These are phyloP conservation scores for Cyphomyrus discorhynchus DNA, from an alignment of 2,113 vertebrate species.

Conservation along the genomic window DNA sequence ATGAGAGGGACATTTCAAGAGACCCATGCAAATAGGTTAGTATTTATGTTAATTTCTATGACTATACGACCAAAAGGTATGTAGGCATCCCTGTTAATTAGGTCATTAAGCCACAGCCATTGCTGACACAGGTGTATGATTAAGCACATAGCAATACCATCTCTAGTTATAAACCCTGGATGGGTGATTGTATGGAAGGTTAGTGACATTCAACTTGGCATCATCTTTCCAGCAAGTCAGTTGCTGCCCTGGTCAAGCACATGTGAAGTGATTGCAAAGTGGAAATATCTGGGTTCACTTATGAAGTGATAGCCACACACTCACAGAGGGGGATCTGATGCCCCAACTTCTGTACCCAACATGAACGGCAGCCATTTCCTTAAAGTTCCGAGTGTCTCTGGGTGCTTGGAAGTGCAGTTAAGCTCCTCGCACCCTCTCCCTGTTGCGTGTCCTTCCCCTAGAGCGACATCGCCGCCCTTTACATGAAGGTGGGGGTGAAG, in stretches of 20 bases:
- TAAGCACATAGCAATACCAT: background rate
- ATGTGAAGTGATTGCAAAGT: background rate
- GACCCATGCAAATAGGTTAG: background rate
- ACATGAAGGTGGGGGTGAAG: constrained; percentile 66
- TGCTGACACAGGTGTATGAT: background rate
- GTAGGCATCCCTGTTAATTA: background rate
- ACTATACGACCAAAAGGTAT: background rate
- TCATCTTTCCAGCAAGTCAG: background rate
- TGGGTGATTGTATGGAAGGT: background rate
- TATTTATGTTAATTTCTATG: background rate
- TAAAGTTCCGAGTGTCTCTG: background rate
- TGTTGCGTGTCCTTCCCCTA: constrained; percentile 29
- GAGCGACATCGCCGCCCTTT: constrained; percentile 67
- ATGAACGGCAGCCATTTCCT: background rate
- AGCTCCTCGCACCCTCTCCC: background rate
- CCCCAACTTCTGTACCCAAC: background rate
- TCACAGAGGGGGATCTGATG: background rate
- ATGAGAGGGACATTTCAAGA: background rate
- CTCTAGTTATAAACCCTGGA: background rate
- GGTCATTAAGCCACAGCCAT: background rate
- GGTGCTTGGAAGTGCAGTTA: background rate
- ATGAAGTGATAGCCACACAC: background rate
- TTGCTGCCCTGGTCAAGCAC: background rate
- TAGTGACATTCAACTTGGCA: background rate
- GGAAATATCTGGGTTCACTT: background rate